Evolutionary conservation across 37 sponge, comb jelly and placozoan species (phyloP).

Genomic region (Beroe ovata): DNA sequence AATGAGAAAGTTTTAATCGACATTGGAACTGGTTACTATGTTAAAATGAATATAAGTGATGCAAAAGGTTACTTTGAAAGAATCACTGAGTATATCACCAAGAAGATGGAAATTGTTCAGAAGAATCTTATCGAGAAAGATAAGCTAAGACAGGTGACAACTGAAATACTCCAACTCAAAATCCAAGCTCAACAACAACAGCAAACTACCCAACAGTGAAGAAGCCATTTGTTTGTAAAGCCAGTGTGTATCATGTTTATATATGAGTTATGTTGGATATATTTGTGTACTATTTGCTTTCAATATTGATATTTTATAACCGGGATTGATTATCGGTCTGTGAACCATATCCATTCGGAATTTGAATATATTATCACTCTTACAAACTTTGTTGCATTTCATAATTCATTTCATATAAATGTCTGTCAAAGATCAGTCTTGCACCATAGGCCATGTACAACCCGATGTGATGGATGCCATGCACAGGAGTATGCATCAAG

Average conservation of each 20-base stretch:
- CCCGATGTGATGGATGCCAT: not conserved
- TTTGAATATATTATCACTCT: too few relatives aligned
- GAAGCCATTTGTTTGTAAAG: not conserved
- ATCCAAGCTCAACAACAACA: slow-evolving; percentile 45
- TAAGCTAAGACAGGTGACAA: slow-evolving; percentile 76
- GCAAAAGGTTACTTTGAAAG: slow-evolving; percentile 83
- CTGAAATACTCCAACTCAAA: slow-evolving; percentile 54
- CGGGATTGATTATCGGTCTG: too few relatives aligned
- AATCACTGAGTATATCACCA: slow-evolving; percentile 79
- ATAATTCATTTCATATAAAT: too few relatives aligned
- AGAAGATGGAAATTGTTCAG: slow-evolving; percentile 85
- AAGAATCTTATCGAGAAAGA: slow-evolving; percentile 78
- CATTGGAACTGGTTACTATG: slow-evolving; percentile 95
- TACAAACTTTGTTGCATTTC: too few relatives aligned
- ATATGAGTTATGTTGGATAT: not conserved
- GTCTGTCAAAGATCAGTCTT: too few relatives aligned
- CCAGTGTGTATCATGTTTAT: not conserved
- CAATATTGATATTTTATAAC: too few relatives aligned
- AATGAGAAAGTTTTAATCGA: slow-evolving; percentile 83
- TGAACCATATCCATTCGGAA: too few relatives aligned
- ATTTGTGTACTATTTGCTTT: slow-evolving; percentile 46
- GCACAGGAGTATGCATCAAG: not conserved
- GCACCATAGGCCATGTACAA: too few relatives aligned
- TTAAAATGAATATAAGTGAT: slow-evolving; percentile 79
- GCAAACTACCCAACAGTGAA: slow-evolving; percentile 16